These are phyloP conservation scores for Drosophila takahashii DNA, from an alignment of 1,140 invertebrate genomes.

Conservation along the genomic window DNA sequence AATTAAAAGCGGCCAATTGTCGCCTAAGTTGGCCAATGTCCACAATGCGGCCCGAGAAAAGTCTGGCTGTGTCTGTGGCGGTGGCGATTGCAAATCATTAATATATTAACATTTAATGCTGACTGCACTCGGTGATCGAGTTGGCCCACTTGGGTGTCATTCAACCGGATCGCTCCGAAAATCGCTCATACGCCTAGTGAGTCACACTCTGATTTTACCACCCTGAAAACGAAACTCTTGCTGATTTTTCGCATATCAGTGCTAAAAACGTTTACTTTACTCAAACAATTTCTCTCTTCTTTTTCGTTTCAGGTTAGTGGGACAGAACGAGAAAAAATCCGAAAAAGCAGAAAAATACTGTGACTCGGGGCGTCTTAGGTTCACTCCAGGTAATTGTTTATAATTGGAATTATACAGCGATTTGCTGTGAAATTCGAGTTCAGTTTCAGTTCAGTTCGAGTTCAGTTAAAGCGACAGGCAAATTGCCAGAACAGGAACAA, in stretches of 20 bases:
- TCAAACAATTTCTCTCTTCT: slow-evolving; percentile 63
- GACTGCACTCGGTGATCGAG: slow-evolving; percentile 3
- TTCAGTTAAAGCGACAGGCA: slow-evolving; percentile 43
- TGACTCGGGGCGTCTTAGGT: slow-evolving; percentile 56
- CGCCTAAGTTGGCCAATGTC: slow-evolving; percentile 61
- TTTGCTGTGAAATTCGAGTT: slow-evolving; percentile 73
- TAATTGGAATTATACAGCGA: slow-evolving; percentile 74
- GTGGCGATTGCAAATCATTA: slow-evolving; percentile 68
- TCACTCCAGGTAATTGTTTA: slow-evolving; percentile 67
- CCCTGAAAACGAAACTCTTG: slow-evolving; percentile 27
- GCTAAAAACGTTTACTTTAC: slow-evolving; percentile 55
- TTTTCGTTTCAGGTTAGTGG: slow-evolving; percentile 67
- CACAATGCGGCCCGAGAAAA: slow-evolving; percentile 47
- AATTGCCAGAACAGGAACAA: slow-evolving; percentile 53
- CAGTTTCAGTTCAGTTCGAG: slow-evolving; percentile 36
- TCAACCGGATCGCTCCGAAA: slow-evolving; percentile 42
- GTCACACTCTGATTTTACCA: slow-evolving; percentile 32
- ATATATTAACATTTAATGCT: slow-evolving; percentile 72
- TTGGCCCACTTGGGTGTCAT: slow-evolving; percentile 63
- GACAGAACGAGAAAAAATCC: slow-evolving; percentile 31
- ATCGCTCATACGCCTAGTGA: slow-evolving; percentile 58
- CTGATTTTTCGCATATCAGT: slow-evolving; percentile 66
- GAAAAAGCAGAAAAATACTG: slow-evolving; percentile 18
- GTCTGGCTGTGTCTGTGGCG: slow-evolving; percentile 46
- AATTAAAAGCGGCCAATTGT: slow-evolving; percentile 78